Evolutionary conservation across 2,888 invertebrate species (phyloP), one percentile per base, ranked within the genome.

Genomic region (Meliscaeva auricollis): DNA sequence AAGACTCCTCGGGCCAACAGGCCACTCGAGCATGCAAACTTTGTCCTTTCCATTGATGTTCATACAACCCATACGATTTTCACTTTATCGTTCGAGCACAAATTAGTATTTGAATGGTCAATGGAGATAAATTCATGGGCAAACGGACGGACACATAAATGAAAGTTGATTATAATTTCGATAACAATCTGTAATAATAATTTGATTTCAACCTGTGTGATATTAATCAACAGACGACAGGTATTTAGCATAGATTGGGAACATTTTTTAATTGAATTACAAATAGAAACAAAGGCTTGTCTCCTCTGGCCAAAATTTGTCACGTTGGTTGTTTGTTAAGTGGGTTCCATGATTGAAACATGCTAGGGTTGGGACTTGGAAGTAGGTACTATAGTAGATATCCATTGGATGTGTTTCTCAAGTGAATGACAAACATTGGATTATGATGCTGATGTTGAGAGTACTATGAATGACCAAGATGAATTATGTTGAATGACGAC

Each of bases 201-300:
- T 83, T 83, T 78, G 54, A 78, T 83, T 82, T 46, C 44, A 60
- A 48, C 62, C 73, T 73, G 52, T 78, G 82, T 73, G 82, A 78
- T 73, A 73, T 78, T 83, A 73, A 78, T 83, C 72, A 83, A 78
- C 68, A 83, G 82, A 77, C 73, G 78, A 83, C 73, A 73, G 77
- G 82, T 83, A 82, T 82, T 82, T 77, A 77, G 66, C 66, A 73
- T 54, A 73, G 17, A 54, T 17, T 60, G 68, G 58, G 48, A 52
- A 38, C 15, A 56, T 68, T 73, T 73, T 78, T 78, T 73, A 78
- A 83, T 82, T 82, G 68, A 82, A 77, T 83, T 69, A 60, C 66
- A 73, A 52, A 46, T 50, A 46, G 38, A 50, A 54, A 75, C 75
- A 62, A 75, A 80, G 46, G 75, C 15, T 38, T 75, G 7, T 11